A percentile compares a stretch with the other conserved stretches of the same genome.
Conservation (phyloP, 2,113 vertebrate genomes). For the Limanda limanda region DNA sequence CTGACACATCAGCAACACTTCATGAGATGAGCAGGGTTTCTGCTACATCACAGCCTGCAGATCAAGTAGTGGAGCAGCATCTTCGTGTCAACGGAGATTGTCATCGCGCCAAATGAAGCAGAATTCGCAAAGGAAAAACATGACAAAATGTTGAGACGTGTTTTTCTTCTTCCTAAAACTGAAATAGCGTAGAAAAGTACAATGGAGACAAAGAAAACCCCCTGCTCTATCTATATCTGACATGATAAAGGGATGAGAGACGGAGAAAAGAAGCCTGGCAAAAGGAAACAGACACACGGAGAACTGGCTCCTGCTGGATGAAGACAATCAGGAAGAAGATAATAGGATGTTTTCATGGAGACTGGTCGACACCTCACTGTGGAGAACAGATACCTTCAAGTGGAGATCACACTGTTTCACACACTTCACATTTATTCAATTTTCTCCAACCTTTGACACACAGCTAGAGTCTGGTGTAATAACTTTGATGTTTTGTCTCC, state of each 20-base stretch:
- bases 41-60: not conserved
- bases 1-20: not conserved
- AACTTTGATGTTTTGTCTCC: slow-evolving; percentile 1
- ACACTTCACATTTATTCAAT: not conserved
- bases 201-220: not conserved
- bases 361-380: slow-evolving; percentile 2
- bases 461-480: not conserved
- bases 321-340: slow-evolving; percentile 3
- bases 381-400: slow-evolving; percentile 6
- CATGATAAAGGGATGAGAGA: slow-evolving; percentile 3
- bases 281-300: not conserved
- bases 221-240: slow-evolving; percentile 20
- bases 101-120: not conserved
- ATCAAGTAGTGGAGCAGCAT: not conserved
- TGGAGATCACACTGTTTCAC: slow-evolving; percentile 21
- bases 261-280: slow-evolving; percentile 13
- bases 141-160: not conserved
- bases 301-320: not conserved
- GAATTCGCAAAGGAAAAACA: not conserved
- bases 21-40: not conserved
- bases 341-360: slow-evolving; percentile 3
- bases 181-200: slow-evolving; percentile 7
- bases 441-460: not conserved
- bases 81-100: not conserved
- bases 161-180: slow-evolving; percentile 7